Percentiles rank a stretch among this genome's conserved stretches.
These are phyloP conservation scores for Falco rusticolus DNA, from an alignment of 2,797 vertebrate genomes.

Conservation along the genomic window DNA sequence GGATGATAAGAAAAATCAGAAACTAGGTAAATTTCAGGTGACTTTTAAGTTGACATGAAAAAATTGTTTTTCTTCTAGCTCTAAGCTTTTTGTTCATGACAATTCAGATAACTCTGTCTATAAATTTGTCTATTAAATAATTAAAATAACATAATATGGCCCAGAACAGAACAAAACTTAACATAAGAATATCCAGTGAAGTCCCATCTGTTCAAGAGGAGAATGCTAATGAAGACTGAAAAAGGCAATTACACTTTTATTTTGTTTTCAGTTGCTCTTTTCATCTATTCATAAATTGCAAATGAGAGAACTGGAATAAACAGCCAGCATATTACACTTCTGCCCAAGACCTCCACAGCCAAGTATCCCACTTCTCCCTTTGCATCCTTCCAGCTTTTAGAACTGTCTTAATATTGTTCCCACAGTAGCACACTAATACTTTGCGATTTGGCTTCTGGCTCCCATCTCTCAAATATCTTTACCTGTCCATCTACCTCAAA, in stretches of 20 bases:
- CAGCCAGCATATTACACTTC: neutral
- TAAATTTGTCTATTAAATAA: neutral
- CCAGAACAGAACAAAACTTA: constrained; percentile 26
- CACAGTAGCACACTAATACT: neutral
- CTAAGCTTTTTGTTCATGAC: neutral
- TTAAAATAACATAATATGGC: neutral
- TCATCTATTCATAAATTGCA: constrained; percentile 53
- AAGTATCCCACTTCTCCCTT: neutral
- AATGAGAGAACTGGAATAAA: constrained; percentile 34
- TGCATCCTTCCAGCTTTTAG: neutral
- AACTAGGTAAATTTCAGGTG: neutral
- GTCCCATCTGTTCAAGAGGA: constrained; percentile 54
- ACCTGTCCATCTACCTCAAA: neutral
- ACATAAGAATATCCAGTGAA: constrained; percentile 24
- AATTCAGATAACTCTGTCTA: neutral
- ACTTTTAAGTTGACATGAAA: neutral
- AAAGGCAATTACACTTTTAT: constrained; percentile 34
- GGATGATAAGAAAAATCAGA: neutral
- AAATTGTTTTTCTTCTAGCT: neutral
- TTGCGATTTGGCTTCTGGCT: neutral
- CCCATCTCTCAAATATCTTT: neutral
- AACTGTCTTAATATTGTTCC: neutral
- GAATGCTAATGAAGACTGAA: constrained; percentile 57
- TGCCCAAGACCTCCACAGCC: neutral
- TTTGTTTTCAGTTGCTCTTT: constrained; percentile 48